Evolutionary conservation across 2,888 invertebrate species (phyloP), one percentile per base, ranked within the genome.

Genomic region (Zootermopsis nevadensis): DNA sequence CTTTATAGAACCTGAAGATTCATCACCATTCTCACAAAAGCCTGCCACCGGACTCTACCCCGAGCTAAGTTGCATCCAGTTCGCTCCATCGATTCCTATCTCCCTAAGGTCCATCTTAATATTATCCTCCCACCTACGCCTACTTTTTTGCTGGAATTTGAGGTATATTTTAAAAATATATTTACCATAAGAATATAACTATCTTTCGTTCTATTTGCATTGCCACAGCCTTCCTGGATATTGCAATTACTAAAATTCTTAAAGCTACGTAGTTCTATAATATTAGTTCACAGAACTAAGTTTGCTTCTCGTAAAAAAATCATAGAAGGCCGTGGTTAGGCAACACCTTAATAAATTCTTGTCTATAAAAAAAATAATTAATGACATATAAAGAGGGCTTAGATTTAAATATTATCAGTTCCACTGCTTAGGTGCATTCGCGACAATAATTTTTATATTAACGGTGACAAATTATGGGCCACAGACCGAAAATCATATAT

Each of bases 241-340:
- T 60, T 38, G 12, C 74, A 24, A n/a, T 7, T 33, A 74, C 31
- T n/a, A 33, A 69, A 10, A 33, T 31, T 31, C 31, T 69, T 69
- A 69, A 69, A 69, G 67, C 38, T 42, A n/a, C 22, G 8, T 27
- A 60, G n/a, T 60, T 74, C 42, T 31, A 7, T 33, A 69, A 6
- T 30, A 69, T n/a, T 74, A 74, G 42, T 74, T 74, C 74, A 74
- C 24, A 74, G 74, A 74, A 74, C 74, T 74, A 42, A 74, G 33
- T 38, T 38, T 38, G 33, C 22, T 33, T 33, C 33, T 33, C 38
- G 35, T 60, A 27, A 8, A 27, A 8, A 74, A 35, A 74, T 74
- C 74, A 74, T 24, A 38, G 74, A 8, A 38, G 74, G 33, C 42
- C n/a, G 38, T 27, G 74, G 8, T 74, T 35, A 22, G 19, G 38